phyloP scores from a whole-genome alignment of 2,113 vertebrate species.

The Paramormyrops kingsleyae region DNA sequence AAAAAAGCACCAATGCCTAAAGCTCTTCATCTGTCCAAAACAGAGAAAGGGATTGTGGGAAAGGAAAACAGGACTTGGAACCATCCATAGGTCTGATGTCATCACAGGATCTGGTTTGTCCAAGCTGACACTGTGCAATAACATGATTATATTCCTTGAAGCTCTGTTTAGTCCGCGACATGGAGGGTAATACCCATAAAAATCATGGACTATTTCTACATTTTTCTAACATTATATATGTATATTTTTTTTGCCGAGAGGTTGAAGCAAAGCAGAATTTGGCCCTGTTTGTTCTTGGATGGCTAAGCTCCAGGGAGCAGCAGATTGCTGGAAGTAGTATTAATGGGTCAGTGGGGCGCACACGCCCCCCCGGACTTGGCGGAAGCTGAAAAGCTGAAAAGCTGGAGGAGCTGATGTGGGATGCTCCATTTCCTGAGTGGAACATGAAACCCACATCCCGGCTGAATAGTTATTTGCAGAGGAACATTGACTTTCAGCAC shows the following conservation, averaged over 20 bases:
- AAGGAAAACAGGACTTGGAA: not conserved
- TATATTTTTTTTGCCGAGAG: not conserved
- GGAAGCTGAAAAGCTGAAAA: not conserved
- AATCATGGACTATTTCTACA: not conserved
- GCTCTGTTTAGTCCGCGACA: not conserved
- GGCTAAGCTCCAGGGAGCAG: not conserved
- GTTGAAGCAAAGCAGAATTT: not conserved
- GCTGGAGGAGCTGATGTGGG: not conserved
- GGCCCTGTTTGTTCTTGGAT: not conserved
- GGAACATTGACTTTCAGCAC: not conserved
- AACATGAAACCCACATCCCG: not conserved
- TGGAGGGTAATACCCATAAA: not conserved
- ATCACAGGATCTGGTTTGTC: not conserved
- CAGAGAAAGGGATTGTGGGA: conserved; percentile 15
- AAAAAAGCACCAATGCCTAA: not conserved
- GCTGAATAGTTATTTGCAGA: not conserved
- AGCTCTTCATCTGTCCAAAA: conserved; percentile 13
- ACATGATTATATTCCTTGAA: not conserved
- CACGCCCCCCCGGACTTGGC: not conserved
- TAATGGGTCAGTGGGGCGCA: conserved; percentile 12
- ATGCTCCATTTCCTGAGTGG: conserved; percentile 1
- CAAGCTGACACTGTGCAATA: not conserved
- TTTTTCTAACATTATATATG: not conserved
- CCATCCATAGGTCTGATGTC: not conserved
- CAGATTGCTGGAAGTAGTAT: conserved; percentile 16